These are phyloP conservation scores for Pristionchus maxplancki DNA, from an alignment of 2,888 invertebrate species.

Conservation along the genomic window DNA sequence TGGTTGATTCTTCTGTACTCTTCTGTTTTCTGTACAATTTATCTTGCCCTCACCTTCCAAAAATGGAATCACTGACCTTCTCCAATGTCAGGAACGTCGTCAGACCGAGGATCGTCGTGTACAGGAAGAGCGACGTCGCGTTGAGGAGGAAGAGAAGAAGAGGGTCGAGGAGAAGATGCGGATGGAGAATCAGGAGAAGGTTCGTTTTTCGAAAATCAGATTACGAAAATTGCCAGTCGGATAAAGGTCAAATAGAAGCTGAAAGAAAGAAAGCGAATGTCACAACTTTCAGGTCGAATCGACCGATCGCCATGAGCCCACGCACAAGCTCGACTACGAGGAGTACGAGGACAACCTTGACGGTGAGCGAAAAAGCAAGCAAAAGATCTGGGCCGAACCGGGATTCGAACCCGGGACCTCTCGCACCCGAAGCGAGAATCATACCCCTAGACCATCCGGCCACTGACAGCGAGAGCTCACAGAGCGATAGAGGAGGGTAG, in stretches of 20 bases:
- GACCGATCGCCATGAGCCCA: not conserved
- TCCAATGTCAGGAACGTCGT: not conserved
- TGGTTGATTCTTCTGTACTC: no score
- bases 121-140: not conserved
- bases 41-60: no score
- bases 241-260: not conserved
- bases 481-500: not conserved
- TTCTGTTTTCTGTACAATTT: no score
- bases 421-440: slow-evolving; percentile 78
- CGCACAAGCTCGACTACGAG: slow-evolving; percentile 36
- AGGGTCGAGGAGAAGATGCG: not conserved
- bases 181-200: slow-evolving; percentile 15
- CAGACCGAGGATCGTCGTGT: not conserved
- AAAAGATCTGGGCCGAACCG: slow-evolving; percentile 69
- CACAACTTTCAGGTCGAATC: not conserved
- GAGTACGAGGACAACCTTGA: slow-evolving; percentile 29
- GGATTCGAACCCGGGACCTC: slow-evolving; percentile 77
- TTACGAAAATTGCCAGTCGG: no score
- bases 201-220: no score
- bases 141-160: slow-evolving; percentile 26
- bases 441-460: slow-evolving; percentile 75
- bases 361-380: slow-evolving; percentile 1
- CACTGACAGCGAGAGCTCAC: slow-evolving; percentile 7
- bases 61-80: no score
- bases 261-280: not conserved